Evolutionary conservation across 2,113 vertebrate species (phyloP).

Genomic region (Stomatorhinus ivindoensis): DNA sequence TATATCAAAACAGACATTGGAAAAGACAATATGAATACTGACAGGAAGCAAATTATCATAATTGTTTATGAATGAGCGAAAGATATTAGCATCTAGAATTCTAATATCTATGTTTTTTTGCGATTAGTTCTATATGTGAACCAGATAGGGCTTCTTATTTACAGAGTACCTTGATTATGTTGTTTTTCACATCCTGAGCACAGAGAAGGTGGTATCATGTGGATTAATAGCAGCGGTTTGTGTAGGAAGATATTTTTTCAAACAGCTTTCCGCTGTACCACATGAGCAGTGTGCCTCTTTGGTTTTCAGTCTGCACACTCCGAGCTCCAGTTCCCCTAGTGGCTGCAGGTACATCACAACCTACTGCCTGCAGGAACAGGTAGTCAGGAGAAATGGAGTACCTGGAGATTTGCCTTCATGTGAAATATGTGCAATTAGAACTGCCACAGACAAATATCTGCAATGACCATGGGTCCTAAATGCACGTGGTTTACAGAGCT

Average conservation of each 20-base stretch:
- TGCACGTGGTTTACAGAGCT: neutral
- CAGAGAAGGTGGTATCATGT: neutral
- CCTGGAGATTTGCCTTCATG: neutral
- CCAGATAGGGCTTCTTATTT: neutral
- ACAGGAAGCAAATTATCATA: neutral
- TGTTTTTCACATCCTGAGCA: neutral
- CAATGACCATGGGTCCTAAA: neutral
- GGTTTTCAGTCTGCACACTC: neutral
- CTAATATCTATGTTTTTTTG: neutral
- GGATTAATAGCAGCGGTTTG: neutral
- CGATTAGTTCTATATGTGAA: neutral
- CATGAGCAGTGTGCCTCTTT: neutral
- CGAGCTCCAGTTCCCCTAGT: neutral
- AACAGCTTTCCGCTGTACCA: neutral
- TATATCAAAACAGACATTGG: neutral
- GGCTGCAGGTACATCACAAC: neutral
- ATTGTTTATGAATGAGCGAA: neutral
- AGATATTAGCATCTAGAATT: neutral
- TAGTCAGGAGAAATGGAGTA: neutral
- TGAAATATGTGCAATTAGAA: neutral
- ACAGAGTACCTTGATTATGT: neutral
- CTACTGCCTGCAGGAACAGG: neutral
- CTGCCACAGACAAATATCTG: neutral
- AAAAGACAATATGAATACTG: neutral
- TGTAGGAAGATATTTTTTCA: neutral